Percentiles rank a stretch among this genome's conserved stretches.
These are phyloP conservation scores for Papilio polytes DNA, from an alignment of 1,140 invertebrate species.

Conservation along the genomic window DNA sequence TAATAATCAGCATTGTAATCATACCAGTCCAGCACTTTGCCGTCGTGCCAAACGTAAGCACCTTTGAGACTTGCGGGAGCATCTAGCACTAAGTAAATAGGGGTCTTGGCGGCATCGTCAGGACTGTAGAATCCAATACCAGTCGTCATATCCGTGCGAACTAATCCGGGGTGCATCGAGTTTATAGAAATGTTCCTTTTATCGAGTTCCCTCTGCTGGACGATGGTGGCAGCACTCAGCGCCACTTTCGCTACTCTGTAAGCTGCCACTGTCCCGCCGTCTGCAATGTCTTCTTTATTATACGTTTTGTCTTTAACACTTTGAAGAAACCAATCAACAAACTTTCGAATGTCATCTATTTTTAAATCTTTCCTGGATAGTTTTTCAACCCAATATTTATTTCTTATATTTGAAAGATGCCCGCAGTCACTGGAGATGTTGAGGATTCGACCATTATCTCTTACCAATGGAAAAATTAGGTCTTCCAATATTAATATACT, in stretches of 20 bases:
- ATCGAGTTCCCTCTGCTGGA: slow-evolving; percentile 86
- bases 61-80: slow-evolving; percentile 68
- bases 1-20: slow-evolving; percentile 60
- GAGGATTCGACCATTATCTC: slow-evolving; percentile 87
- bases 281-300: slow-evolving; percentile 73
- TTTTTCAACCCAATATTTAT: slow-evolving; percentile 80
- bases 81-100: slow-evolving; percentile 70
- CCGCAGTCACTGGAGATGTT: slow-evolving; percentile 89
- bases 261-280: slow-evolving; percentile 85
- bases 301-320: slow-evolving; percentile 58
- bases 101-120: slow-evolving; percentile 84
- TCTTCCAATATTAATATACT: slow-evolving; percentile 86
- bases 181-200: slow-evolving; percentile 86
- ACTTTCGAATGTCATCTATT: slow-evolving; percentile 82
- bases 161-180: slow-evolving; percentile 87
- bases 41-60: slow-evolving; percentile 76
- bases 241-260: slow-evolving; percentile 89
- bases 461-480: slow-evolving; percentile 87
- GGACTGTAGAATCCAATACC: slow-evolving; percentile 86
- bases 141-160: slow-evolving; percentile 89
- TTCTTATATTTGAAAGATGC: slow-evolving; percentile 84
- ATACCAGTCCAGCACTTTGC: slow-evolving; percentile 70
- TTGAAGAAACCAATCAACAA: slow-evolving; percentile 87
- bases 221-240: slow-evolving; percentile 85
- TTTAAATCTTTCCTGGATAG: slow-evolving; percentile 83